A percentile compares a stretch with the other conserved stretches of the same genome.
Evolutionary conservation across 1,140 invertebrate species (phyloP).

Genomic region (Reticulitermes speratus): DNA sequence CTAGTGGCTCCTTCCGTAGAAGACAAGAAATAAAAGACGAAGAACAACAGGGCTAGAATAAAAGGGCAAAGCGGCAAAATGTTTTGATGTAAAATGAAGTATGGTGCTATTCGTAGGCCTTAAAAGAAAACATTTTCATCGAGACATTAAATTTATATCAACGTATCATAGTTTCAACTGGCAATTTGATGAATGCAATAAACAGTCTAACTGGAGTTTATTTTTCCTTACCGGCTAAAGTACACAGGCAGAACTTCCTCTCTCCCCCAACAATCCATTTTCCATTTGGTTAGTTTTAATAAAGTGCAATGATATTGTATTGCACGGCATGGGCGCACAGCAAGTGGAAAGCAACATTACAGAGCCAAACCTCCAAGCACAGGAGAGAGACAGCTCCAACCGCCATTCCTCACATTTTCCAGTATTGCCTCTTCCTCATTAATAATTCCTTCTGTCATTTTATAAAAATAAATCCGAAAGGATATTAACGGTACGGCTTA

Average conservation of each 20-base stretch:
- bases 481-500: too few species aligned
- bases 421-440: not conserved
- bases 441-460: not conserved
- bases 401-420: not conserved
- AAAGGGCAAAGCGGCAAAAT: not conserved
- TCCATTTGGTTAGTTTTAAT: constrained; percentile 7
- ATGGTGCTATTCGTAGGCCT: not conserved
- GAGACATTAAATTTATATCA: not conserved
- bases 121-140: not conserved
- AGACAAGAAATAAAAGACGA: not conserved
- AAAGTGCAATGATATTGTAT: not conserved
- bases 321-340: not conserved
- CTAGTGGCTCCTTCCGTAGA: not conserved
- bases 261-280: not conserved
- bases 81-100: not conserved
- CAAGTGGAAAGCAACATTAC: not conserved
- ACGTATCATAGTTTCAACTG: not conserved
- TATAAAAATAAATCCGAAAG: not conserved
- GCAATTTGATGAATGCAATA: not conserved
- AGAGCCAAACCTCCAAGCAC: not conserved
- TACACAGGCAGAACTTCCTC: not conserved
- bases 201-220: constrained; percentile 5
- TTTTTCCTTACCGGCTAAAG: not conserved
- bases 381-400: not conserved
- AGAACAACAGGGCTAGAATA: not conserved